phyloP scores from a whole-genome alignment of 1,140 invertebrate species.

The Augochlora pura region DNA sequence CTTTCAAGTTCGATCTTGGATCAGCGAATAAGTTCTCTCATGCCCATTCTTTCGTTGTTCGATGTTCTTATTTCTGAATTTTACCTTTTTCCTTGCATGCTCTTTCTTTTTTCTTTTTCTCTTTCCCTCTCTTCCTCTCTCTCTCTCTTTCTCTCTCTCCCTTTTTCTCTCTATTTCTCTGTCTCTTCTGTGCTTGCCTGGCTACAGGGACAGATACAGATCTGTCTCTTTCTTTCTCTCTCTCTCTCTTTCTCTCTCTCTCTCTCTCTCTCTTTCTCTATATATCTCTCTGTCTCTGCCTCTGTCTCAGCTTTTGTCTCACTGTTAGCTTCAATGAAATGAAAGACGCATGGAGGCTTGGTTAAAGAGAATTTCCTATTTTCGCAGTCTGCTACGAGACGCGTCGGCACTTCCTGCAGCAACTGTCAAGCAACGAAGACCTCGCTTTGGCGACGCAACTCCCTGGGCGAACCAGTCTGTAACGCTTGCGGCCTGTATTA shows the following conservation, averaged over 20 bases:
- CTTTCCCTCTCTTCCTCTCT: too few relatives aligned
- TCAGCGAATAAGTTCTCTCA: background rate
- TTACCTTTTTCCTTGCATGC: too few relatives aligned
- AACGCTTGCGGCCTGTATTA: constrained; percentile 95
- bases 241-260: background rate
- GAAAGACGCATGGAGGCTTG: too few relatives aligned
- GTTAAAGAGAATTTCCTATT: constrained; percentile 51
- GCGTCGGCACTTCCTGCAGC: constrained; percentile 91
- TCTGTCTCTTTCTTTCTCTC: too few relatives aligned
- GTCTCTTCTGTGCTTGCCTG: background rate
- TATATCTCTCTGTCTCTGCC: background rate
- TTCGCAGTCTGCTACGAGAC: constrained; percentile 83
- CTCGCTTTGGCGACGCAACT: constrained; percentile 93
- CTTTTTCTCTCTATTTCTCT: background rate
- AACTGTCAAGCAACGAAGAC: constrained; percentile 93
- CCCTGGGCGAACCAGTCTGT: constrained; percentile 93
- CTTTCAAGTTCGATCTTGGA: background rate
- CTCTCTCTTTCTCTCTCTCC: background rate
- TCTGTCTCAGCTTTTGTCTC: background rate
- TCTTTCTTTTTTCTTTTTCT: too few relatives aligned
- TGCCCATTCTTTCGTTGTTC: background rate
- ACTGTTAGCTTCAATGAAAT: background rate
- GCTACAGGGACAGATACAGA: too few relatives aligned
- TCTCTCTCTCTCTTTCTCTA: too few relatives aligned
- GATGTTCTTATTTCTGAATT: background rate